Evolutionary conservation across 2,888 invertebrate species (phyloP).

Genomic region (Machimus rusticus): DNA sequence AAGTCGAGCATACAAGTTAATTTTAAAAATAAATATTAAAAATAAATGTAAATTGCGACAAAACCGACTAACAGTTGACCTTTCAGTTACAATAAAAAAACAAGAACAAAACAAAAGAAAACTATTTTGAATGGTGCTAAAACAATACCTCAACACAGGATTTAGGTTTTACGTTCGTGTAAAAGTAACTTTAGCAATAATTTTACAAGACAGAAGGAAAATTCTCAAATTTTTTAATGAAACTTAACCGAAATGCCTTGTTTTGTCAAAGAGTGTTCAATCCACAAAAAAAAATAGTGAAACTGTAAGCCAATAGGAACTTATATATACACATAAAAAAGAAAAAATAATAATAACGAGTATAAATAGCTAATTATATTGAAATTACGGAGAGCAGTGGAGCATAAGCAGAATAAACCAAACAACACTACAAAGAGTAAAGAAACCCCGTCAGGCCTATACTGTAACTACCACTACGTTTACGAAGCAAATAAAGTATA

Average conservation of each 20-base stretch:
- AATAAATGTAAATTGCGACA: background rate
- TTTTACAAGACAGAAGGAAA: conserved; percentile 15
- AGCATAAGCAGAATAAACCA: conserved; percentile 4
- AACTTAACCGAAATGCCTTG: conserved; percentile 39
- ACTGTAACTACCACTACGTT: conserved; percentile 21
- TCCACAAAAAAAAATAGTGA: conserved; percentile 16
- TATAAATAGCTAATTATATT: conserved; percentile 35
- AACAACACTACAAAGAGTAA: conserved; percentile 34
- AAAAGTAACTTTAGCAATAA: conserved; percentile 14
- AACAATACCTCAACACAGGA: conserved; percentile 37
- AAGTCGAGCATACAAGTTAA: background rate
- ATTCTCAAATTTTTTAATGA: conserved; percentile 32
- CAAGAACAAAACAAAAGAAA: background rate
- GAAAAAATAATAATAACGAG: background rate
- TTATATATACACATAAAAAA: conserved; percentile 10
- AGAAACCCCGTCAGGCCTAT: conserved; percentile 39
- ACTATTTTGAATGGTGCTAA: conserved; percentile 36
- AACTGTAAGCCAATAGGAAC: conserved; percentile 41
- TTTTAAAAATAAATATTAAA: background rate
- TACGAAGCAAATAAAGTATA: conserved; percentile 24
- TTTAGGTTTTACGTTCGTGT: conserved; percentile 30
- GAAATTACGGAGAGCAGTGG: background rate
- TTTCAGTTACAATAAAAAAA: conserved; percentile 1
- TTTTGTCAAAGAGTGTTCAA: conserved; percentile 40
- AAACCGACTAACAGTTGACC: conserved; percentile 1